phyloP scores from a whole-genome alignment of 2,797 vertebrate genomes.

The Acomys russatus region DNA sequence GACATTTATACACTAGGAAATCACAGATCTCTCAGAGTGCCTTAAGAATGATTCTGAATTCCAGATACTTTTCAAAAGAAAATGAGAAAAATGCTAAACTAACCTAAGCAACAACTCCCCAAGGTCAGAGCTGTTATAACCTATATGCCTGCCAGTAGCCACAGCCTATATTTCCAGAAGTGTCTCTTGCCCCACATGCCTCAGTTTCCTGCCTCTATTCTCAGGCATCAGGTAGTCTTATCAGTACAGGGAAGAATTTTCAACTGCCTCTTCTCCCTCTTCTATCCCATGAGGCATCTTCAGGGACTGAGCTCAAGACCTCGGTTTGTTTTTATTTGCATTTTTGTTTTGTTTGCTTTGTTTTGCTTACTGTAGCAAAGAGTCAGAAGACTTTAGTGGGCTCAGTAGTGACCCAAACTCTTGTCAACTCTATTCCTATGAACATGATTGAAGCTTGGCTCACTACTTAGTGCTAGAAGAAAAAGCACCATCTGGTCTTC shows the following conservation, averaged over 20 bases:
- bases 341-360: background rate
- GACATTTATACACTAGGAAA: conserved; percentile 2
- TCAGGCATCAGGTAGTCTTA: background rate
- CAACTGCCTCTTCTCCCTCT: background rate
- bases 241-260: background rate
- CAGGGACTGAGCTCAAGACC: background rate
- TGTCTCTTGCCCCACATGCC: background rate
- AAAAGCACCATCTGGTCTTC: background rate
- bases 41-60: conserved; percentile 27
- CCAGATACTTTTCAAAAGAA: conserved; percentile 24
- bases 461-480: background rate
- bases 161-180: background rate
- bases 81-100: conserved; percentile 8
- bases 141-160: background rate
- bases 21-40: background rate
- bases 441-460: background rate
- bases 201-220: background rate
- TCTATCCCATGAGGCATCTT: background rate
- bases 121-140: background rate
- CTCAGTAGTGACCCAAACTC: background rate
- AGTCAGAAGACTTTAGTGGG: background rate
- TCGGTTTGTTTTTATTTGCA: background rate
- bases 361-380: background rate
- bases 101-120: background rate
- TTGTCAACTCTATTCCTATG: background rate